Percentiles rank a stretch among this genome's conserved stretches.
phyloP scores from a whole-genome alignment of 2,113 vertebrate species.

The Candoia aspera region DNA sequence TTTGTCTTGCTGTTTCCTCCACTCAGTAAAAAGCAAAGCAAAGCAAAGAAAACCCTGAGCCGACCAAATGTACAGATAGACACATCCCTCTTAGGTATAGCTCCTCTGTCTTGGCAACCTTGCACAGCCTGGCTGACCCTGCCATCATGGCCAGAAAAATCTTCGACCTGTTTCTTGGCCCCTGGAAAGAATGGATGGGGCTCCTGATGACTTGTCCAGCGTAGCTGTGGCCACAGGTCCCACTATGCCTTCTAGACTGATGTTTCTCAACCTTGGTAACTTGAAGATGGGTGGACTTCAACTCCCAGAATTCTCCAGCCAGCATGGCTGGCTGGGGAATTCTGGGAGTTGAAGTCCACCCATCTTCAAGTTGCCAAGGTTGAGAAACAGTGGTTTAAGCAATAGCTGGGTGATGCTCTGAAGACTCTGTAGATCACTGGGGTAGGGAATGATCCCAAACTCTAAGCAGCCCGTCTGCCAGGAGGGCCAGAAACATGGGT shows the following conservation, averaged over 20 bases:
- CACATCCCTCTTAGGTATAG: not conserved
- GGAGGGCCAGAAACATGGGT: too few relatives aligned
- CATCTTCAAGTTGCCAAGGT: not conserved
- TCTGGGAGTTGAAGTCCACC: not conserved
- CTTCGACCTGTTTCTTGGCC: not conserved
- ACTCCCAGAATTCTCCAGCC: not conserved
- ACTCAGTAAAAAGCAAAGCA: not conserved
- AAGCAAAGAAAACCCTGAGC: not conserved
- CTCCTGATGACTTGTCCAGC: not conserved
- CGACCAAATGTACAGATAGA: not conserved
- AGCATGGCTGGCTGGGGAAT: not conserved
- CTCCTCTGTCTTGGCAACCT: not conserved
- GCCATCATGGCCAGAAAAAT: not conserved
- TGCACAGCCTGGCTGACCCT: not conserved
- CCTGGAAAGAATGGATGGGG: not conserved
- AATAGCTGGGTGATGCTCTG: too few relatives aligned
- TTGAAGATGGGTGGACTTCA: not conserved
- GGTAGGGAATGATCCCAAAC: too few relatives aligned
- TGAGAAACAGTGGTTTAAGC: not conserved
- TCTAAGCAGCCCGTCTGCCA: too few relatives aligned
- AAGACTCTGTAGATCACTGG: too few relatives aligned
- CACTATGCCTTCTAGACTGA: not conserved
- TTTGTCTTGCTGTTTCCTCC: not conserved
- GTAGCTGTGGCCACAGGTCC: too few relatives aligned
- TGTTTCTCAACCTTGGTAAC: too few relatives aligned